Percentiles rank a stretch among this genome's conserved stretches.
Evolutionary conservation across 2,113 vertebrate genomes (phyloP).

Genomic region (Aphelocoma coerulescens): DNA sequence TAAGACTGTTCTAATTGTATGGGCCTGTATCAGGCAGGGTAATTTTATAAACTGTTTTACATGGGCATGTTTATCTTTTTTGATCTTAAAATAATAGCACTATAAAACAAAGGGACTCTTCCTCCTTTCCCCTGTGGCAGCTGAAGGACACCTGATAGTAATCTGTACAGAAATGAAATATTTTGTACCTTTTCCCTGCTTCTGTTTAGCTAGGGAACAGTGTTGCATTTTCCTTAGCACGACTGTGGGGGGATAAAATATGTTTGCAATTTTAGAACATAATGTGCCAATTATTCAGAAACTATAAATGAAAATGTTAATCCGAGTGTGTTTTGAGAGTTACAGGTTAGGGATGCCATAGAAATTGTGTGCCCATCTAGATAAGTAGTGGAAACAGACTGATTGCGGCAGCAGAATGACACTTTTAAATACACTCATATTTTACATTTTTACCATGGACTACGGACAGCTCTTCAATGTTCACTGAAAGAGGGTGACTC

Average conservation of each 20-base stretch:
- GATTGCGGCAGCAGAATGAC: not conserved
- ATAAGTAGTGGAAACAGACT: not conserved
- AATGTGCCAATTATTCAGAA: not conserved
- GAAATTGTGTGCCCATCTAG: not conserved
- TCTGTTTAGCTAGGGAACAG: not conserved
- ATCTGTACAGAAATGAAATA: not conserved
- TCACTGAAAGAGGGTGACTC: not conserved
- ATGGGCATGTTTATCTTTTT: not conserved
- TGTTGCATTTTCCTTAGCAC: not conserved
- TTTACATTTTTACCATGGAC: not conserved
- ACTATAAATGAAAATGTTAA: not conserved
- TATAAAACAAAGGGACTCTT: not conserved
- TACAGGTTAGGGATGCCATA: not conserved
- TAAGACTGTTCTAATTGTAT: not conserved
- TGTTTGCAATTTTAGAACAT: not conserved
- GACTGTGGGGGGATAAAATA: not conserved
- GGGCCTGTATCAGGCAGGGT: not conserved
- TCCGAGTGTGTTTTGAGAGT: not conserved
- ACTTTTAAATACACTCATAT: fast-evolving
- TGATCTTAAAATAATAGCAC: not conserved
- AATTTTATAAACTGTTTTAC: not conserved
- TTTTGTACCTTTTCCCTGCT: not conserved
- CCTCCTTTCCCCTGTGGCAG: not conserved
- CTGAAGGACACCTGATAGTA: not conserved
- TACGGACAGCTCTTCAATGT: not conserved